Evolutionary conservation across 2,113 vertebrate species (phyloP).

Genomic region (Cercopithecus mona): DNA sequence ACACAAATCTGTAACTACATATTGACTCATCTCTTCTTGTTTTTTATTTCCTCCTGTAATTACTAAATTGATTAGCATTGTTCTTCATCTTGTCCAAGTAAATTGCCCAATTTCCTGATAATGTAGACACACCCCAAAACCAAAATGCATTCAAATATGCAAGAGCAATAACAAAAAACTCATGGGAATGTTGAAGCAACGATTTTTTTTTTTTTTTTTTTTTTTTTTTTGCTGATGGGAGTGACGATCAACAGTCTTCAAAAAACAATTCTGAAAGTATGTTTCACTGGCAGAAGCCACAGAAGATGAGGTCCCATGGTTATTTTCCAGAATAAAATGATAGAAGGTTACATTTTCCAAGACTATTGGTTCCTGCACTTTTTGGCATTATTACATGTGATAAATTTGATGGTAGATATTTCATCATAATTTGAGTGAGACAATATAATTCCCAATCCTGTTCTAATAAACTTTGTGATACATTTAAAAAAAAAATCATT

Average conservation of each 20-base stretch:
- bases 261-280: background rate
- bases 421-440: background rate
- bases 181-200: background rate
- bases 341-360: background rate
- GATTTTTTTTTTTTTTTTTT: background rate
- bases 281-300: background rate
- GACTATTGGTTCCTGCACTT: background rate
- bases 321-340: background rate
- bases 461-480: background rate
- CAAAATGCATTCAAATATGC: background rate
- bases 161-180: background rate
- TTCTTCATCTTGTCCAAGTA: background rate
- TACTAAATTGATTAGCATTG: background rate
- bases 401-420: background rate
- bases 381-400: background rate
- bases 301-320: background rate
- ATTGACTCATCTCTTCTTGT: background rate
- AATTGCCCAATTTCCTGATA: background rate
- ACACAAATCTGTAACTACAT: background rate
- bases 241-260: background rate
- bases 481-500: background rate
- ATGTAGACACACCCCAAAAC: background rate
- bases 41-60: background rate
- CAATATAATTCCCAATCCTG: background rate
- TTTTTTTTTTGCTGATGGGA: background rate